Percentiles rank a stretch among this genome's conserved stretches.
These are phyloP conservation scores for Enteromius fasciolatus DNA, from an alignment of 2,797 vertebrate genomes.

Conservation along the genomic window DNA sequence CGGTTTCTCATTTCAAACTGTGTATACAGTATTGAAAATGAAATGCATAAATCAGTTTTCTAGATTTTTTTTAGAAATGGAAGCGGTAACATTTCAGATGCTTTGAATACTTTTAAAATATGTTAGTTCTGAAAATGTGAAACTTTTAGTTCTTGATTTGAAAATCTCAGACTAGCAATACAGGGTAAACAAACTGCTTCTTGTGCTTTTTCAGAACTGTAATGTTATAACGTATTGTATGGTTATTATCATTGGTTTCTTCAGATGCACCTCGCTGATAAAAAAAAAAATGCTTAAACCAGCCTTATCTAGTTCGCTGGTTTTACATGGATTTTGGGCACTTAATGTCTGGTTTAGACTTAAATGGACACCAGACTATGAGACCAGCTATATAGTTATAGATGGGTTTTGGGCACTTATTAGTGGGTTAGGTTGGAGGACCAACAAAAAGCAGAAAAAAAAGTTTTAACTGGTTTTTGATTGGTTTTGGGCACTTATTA, in stretches of 20 bases:
- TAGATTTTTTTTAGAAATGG: not conserved
- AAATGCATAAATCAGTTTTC: not conserved
- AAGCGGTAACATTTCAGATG: not conserved
- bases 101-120: slow-evolving; percentile 10
- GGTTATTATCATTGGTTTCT: not conserved
- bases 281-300: not conserved
- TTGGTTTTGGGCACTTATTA: not conserved
- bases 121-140: slow-evolving; percentile 30
- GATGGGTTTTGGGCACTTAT: not conserved
- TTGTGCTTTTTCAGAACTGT: slow-evolving; percentile 40
- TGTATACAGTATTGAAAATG: slow-evolving; percentile 1
- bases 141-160: slow-evolving; percentile 39
- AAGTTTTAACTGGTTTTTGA: not conserved
- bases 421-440: not conserved
- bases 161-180: slow-evolving; percentile 58
- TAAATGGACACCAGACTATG: not conserved
- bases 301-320: slow-evolving; percentile 5
- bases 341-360: not conserved
- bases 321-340: not conserved
- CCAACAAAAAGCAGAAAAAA: not conserved
- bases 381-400: not conserved
- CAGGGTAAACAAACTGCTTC: slow-evolving; percentile 55
- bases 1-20: not conserved
- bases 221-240: not conserved
- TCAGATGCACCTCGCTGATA: not conserved